phyloP scores from a whole-genome alignment of 1,140 invertebrate species.

The Chironomus tepperi region DNA sequence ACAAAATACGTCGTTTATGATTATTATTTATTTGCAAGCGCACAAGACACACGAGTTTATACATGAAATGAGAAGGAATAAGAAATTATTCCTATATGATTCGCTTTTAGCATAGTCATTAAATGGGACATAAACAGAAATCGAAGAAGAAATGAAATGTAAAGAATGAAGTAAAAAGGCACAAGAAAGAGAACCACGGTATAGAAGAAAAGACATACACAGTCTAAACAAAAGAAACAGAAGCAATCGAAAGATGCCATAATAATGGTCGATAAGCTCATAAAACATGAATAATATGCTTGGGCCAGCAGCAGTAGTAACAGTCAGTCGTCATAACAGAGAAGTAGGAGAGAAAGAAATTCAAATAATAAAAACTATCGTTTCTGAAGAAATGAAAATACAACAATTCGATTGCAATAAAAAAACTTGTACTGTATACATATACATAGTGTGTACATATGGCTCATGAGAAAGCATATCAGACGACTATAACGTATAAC shows the following conservation, averaged over 20 bases:
- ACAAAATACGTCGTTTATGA: conserved; percentile 12
- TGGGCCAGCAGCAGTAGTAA: not conserved
- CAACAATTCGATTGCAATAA: conserved; percentile 18
- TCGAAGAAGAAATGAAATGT: conserved; percentile 13
- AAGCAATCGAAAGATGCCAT: conserved; percentile 23
- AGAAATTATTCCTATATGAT: not conserved
- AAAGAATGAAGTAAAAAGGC: not conserved
- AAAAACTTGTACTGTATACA: not conserved
- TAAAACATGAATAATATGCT: conserved; percentile 24
- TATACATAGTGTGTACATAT: conserved; percentile 14
- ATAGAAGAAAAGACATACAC: not conserved
- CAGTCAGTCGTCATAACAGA: not conserved
- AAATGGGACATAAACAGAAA: conserved; percentile 11
- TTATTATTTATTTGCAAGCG: conserved; percentile 9
- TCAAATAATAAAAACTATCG: conserved; percentile 10
- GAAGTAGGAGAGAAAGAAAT: not conserved
- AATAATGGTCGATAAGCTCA: conserved; percentile 24
- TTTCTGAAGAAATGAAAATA: not conserved
- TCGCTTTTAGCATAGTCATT: conserved; percentile 16
- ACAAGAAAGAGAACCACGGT: not conserved
- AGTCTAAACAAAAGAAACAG: conserved; percentile 3
- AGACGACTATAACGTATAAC: conserved; percentile 15
- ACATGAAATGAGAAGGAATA: not conserved
- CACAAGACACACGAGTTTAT: not conserved
- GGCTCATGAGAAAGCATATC: conserved; percentile 9